Evolutionary conservation across 2,113 vertebrate species (phyloP), one percentile per base, ranked within the genome.

Genomic region (Podocnemis expansa): DNA sequence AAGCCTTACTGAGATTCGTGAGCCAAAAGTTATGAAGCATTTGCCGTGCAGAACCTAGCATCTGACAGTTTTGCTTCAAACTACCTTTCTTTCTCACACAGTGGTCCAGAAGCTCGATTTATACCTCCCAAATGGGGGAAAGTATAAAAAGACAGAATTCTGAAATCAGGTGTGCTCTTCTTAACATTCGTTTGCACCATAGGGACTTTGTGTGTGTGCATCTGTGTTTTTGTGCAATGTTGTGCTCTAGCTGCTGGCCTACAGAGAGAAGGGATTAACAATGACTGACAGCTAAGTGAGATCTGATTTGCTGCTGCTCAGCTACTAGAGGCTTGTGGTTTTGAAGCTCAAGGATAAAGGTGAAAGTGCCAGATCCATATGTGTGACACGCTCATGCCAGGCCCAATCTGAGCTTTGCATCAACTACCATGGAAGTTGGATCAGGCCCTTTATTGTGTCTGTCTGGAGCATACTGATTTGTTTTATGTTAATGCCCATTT

Each of bases 301-400:
- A 85, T 43, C 16, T 17, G 0, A 55, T 55, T 0, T 58, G 6
- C 22, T 14, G 19, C 6, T 2, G 80, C 21, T 67, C 49, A 95
- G 92, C 49, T 27, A 38, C 17, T 0, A 0, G 12, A 84, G 78
- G 73, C 12, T 76, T 76, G 22, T 27, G 7, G 41, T 43, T 76
- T 76, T 10, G 38, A 41, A 76, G 4, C 2, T 84, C 47, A 93
- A 89, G 56, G 49, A 58, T 25, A 54, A 10, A 38, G 75, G 86
- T 83, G 34, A 52, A 63, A 16, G 22, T 16, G 76, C 2, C 1
- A 70, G 63, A 3, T 6, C 0, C 41, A 34, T 5, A 45, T 16
- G 11, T 16, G 3, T 45, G 14, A 11, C 34, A 47, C 45, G 3
- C 49, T 84, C 93, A 76, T 14, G 49, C 58, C 60, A 89, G 7